phyloP scores from a whole-genome alignment of 2,113 vertebrate species.

The Myodes glareolus region DNA sequence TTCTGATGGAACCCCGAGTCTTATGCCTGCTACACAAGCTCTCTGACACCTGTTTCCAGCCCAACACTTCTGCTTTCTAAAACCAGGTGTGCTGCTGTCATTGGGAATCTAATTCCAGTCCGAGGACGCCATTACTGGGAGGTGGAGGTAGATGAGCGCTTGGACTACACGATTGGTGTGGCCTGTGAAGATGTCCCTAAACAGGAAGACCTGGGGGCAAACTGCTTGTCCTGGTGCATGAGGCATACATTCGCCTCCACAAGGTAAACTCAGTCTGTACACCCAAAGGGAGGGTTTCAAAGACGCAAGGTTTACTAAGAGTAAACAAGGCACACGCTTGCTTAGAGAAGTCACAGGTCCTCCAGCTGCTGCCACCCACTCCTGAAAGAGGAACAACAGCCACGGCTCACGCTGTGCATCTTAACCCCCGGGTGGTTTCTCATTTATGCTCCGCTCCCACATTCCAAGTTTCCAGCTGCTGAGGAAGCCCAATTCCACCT shows the following conservation, averaged over 20 bases:
- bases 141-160: conserved; percentile 89
- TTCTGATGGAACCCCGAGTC: background rate
- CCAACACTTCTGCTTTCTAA: background rate
- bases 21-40: background rate
- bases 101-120: conserved; percentile 93
- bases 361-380: background rate
- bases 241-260: conserved; percentile 90
- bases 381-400: background rate
- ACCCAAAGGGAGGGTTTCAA: background rate
- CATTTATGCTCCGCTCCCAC: background rate
- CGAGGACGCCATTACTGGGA: conserved; percentile 95
- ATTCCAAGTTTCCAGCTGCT: background rate
- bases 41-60: too few species aligned
- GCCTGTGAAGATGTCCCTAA: conserved; percentile 92
- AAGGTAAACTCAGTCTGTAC: conserved; percentile 86
- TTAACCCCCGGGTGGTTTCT: background rate
- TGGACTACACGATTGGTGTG: conserved; percentile 92
- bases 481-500: background rate
- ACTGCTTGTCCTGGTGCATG: conserved; percentile 94
- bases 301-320: background rate
- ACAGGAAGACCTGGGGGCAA: conserved; percentile 91
- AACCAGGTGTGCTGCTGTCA: conserved; percentile 92
- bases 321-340: background rate
- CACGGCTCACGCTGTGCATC: background rate
- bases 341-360: background rate